These are phyloP conservation scores for Conistra vaccinii DNA, from an alignment of 2,888 invertebrate species.

Conservation along the genomic window DNA sequence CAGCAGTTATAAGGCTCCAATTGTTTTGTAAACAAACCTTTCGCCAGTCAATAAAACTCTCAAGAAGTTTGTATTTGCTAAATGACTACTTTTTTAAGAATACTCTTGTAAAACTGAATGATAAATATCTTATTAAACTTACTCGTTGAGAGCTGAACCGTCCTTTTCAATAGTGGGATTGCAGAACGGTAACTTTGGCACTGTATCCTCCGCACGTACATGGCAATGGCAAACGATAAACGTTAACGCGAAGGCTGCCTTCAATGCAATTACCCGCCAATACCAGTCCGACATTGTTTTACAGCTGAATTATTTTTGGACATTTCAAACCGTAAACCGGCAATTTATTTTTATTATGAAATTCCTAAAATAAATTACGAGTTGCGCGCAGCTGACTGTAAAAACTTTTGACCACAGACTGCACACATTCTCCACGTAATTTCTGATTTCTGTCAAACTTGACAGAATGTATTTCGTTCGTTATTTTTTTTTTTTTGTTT, in stretches of 20 bases:
- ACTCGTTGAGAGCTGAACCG: slow-evolving; percentile 80
- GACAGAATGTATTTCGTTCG: slow-evolving; percentile 45
- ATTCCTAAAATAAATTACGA: slow-evolving; percentile 74
- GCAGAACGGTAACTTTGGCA: slow-evolving; percentile 87
- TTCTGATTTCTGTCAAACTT: slow-evolving; percentile 65
- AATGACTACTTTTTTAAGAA: neutral
- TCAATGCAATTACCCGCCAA: slow-evolving; percentile 85
- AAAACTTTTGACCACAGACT: slow-evolving; percentile 68
- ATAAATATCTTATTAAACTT: slow-evolving; percentile 69
- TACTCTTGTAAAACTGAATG: slow-evolving; percentile 6
- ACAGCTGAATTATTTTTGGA: slow-evolving; percentile 82
- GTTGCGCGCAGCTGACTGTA: slow-evolving; percentile 63
- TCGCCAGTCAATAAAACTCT: neutral
- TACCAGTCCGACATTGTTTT: slow-evolving; percentile 88
- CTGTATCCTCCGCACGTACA: slow-evolving; percentile 83
- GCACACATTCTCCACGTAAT: slow-evolving; percentile 73
- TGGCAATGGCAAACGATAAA: slow-evolving; percentile 82
- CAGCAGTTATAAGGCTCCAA: slow-evolving; percentile 12
- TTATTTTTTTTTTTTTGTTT: neutral
- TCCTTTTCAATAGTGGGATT: slow-evolving; percentile 82
- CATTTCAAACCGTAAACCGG: slow-evolving; percentile 81
- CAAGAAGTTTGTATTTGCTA: slow-evolving; percentile 2
- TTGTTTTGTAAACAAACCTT: slow-evolving; percentile 70
- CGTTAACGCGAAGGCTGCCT: slow-evolving; percentile 81
- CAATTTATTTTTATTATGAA: slow-evolving; percentile 80